A percentile compares a stretch with the other conserved stretches of the same genome.
Evolutionary conservation across 2,113 vertebrate species (phyloP).

Genomic region (Chaetura pelagica): DNA sequence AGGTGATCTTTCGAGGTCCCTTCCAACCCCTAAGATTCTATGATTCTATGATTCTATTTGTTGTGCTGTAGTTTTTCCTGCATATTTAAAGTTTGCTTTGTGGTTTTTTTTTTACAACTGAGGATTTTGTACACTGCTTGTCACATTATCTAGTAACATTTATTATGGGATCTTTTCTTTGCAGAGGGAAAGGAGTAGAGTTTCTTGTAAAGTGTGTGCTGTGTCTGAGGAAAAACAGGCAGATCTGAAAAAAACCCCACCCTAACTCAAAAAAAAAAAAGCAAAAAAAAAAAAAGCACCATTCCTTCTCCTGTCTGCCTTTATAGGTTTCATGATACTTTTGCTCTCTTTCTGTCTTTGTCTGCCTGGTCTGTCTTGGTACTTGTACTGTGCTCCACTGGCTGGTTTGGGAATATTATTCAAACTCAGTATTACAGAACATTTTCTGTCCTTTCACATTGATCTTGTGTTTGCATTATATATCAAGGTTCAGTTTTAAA

Average conservation of each 20-base stretch:
- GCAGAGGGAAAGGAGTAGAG: background rate
- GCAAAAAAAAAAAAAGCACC: background rate
- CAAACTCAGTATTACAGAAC: background rate
- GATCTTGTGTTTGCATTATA: background rate
- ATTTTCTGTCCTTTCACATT: background rate
- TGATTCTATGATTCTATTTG: no score
- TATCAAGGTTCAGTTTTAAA: background rate
- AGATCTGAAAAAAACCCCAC: background rate
- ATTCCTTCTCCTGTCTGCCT: background rate
- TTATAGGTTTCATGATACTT: background rate
- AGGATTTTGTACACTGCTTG: background rate
- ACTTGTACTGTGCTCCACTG: background rate
- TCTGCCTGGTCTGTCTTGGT: background rate
- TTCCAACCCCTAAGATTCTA: no score
- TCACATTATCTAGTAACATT: background rate
- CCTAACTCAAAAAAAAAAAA: background rate
- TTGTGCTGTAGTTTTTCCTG: background rate
- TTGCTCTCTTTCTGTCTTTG: background rate
- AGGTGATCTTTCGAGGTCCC: no score
- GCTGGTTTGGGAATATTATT: background rate
- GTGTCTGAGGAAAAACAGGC: background rate
- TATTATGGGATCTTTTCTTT: background rate
- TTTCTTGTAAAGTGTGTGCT: background rate
- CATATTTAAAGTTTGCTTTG: background rate
- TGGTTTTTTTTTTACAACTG: background rate